Evolutionary conservation across 2,888 invertebrate genomes (phyloP).

Genomic region (Callimorpha dominula): DNA sequence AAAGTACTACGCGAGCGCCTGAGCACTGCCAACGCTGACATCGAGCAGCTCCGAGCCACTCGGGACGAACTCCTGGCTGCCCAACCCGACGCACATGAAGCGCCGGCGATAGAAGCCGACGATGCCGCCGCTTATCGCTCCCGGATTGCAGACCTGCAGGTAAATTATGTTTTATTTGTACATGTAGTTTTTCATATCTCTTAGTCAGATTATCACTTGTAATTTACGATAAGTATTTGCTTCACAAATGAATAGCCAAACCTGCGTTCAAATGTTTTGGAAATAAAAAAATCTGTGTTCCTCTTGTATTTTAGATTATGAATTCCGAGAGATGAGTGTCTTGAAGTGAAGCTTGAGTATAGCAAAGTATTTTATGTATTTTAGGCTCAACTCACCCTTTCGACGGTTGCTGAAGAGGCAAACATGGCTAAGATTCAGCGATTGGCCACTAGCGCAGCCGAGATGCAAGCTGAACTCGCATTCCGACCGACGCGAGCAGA

Average conservation of each 20-base stretch:
- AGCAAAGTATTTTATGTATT: conserved; percentile 20
- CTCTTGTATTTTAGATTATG: not conserved
- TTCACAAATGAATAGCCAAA: too few species aligned
- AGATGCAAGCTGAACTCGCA: conserved; percentile 86
- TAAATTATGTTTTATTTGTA: conserved; percentile 27
- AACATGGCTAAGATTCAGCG: conserved; percentile 87
- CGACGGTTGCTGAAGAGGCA: conserved; percentile 85
- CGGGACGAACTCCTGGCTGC: conserved; percentile 79
- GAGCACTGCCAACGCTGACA: conserved; percentile 61
- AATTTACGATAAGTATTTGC: not conserved
- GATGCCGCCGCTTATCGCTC: conserved; percentile 67
- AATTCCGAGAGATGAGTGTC: not conserved
- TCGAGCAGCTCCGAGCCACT: conserved; percentile 72
- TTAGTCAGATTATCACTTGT: not conserved
- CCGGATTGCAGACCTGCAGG: conserved; percentile 76
- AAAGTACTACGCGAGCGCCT: conserved; percentile 75
- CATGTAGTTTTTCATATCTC: not conserved
- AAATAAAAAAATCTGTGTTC: not conserved
- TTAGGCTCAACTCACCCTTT: conserved; percentile 75
- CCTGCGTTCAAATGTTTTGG: not conserved
- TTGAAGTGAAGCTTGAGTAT: not conserved
- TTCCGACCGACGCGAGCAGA: conserved; percentile 87
- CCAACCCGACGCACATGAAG: conserved; percentile 57
- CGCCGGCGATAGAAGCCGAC: conserved; percentile 56
- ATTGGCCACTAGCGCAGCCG: conserved; percentile 79